These are phyloP conservation scores for Lucinisca nassula DNA, from an alignment of 2,888 invertebrate species.

Conservation along the genomic window DNA sequence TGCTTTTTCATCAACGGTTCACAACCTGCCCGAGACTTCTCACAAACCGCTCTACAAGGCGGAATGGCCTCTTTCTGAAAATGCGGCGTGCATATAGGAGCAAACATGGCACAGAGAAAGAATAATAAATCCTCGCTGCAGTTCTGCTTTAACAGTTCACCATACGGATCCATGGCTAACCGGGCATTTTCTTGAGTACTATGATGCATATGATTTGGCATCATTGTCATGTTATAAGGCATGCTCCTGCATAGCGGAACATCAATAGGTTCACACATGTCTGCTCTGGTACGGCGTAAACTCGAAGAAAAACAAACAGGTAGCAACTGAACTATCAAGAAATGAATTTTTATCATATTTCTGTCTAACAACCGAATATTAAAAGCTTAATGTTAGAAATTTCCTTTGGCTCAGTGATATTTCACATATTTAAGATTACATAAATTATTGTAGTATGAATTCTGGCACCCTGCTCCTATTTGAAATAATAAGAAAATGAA, in stretches of 20 bases:
- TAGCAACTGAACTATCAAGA: background rate
- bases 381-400: background rate
- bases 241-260: slow-evolving; percentile 83
- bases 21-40: slow-evolving; percentile 80
- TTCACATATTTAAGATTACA: no score
- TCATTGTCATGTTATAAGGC: slow-evolving; percentile 86
- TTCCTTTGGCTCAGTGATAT: no score
- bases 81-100: slow-evolving; percentile 84
- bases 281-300: slow-evolving; percentile 40
- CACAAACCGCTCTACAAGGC: slow-evolving; percentile 84
- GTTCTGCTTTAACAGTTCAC: slow-evolving; percentile 80
- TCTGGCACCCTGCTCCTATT: no score
- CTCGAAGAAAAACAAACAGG: background rate
- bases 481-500: no score
- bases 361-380: background rate
- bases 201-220: slow-evolving; percentile 85
- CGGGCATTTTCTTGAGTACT: slow-evolving; percentile 84
- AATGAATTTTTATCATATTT: background rate
- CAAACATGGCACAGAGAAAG: slow-evolving; percentile 85
- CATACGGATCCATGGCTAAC: slow-evolving; percentile 82
- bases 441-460: no score
- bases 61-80: slow-evolving; percentile 83
- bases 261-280: slow-evolving; percentile 83
- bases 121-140: slow-evolving; percentile 84
- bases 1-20: slow-evolving; percentile 83